Conservation (phyloP, 2,113 vertebrate genomes). For the Pteropus alecto region DNA sequence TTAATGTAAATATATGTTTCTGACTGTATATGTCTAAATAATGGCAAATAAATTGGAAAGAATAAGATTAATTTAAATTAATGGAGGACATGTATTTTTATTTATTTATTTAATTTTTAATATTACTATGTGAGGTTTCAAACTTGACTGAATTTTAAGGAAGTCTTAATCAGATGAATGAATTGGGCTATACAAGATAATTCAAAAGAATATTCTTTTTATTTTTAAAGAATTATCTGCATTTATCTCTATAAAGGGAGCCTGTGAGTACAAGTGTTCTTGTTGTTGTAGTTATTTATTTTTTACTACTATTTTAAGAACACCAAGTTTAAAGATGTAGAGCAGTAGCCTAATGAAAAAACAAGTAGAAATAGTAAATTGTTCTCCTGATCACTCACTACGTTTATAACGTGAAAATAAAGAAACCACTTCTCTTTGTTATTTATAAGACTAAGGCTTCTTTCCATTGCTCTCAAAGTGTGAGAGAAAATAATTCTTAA, state of each 20-base stretch:
- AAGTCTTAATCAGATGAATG: background rate
- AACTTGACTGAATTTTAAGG: background rate
- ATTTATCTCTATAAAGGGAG: background rate
- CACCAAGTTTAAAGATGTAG: background rate
- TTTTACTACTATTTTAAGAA: background rate
- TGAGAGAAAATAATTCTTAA: background rate
- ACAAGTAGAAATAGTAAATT: background rate
- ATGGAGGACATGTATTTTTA: background rate
- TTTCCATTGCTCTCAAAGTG: background rate
- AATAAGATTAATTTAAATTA: background rate
- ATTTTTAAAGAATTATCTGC: background rate
- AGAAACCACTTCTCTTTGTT: background rate
- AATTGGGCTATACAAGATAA: background rate
- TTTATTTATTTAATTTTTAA: background rate
- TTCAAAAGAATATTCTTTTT: background rate
- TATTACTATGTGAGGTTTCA: background rate
- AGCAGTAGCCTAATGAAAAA: background rate
- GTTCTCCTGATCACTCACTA: background rate
- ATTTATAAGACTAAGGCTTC: background rate
- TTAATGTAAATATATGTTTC: background rate
- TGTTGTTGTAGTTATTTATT: background rate
- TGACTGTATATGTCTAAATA: background rate
- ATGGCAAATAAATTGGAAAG: background rate
- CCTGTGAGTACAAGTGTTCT: background rate
- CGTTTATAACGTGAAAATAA: background rate